Base-by-base conservation (phyloP, 2,797 vertebrate genomes). In the Triplophysa yarkandensis region DNA sequence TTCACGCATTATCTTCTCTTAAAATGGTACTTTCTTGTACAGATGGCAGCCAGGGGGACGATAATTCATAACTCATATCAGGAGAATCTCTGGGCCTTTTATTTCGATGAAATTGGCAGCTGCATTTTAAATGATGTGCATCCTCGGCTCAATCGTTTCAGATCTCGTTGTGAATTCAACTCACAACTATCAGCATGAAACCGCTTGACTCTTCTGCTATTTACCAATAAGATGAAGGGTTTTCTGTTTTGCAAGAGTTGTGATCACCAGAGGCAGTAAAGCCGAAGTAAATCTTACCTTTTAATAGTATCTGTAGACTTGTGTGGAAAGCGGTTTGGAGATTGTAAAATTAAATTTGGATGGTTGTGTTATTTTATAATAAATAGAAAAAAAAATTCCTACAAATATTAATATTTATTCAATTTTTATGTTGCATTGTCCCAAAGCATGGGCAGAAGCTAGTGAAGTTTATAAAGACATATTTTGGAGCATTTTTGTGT, bases 1-100 rank as follows among this genome's bases (percentile, higher is more conserved):
- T 57, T 39, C 16, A 69, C 46, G 76, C 68, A 78, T 78, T 70
- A 68, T 78, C 77, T 80, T 67, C 46, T 76, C 44, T 63, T 75
- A 73, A 77, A 82, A 68, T 69, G 30, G 77, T 73, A 75, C 52
- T 66, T 80, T 55, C 36, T 69, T 10, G 13, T 68, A 62, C 39
- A 77, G 58, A 34, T 57, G 71, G 48, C n/a, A 60, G 55, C 61
- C 76, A 60, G 62, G 79, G 57, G 57, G 32, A 39, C 61, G 34
- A 68, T 69, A 58, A 69, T 55, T 58, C 69, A 66, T 36, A 23
- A 44, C 28, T 58, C 13, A 5, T 62, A 30, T 60, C 54, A 23
- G 60, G 60, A 72, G 61, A 73, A 65, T 65, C 48, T 25, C 8
- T 61, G 25, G 57, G 44, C 32, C 32, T 68, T 68, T 62, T 25